Evolutionary conservation across 2,113 vertebrate genomes (phyloP).

Genomic region (Progne subis): DNA sequence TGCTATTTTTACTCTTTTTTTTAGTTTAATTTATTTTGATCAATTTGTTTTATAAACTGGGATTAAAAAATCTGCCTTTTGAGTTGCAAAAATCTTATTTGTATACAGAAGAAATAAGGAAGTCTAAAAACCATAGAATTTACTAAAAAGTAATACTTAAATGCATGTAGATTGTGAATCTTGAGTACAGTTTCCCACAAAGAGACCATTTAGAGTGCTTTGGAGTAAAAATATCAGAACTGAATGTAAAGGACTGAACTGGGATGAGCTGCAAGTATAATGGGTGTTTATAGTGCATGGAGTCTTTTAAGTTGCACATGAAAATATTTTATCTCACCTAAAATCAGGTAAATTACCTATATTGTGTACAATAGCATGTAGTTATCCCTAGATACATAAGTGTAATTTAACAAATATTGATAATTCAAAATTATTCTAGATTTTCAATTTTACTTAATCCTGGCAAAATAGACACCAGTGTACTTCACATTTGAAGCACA

Average conservation of each 20-base stretch:
- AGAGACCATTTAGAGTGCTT: not conserved
- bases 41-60: not conserved
- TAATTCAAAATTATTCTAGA: not conserved
- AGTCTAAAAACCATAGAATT: not conserved
- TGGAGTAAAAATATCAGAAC: not conserved
- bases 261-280: not conserved
- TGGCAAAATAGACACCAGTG: not conserved
- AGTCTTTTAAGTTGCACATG: not conserved
- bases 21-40: not conserved
- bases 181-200: not conserved
- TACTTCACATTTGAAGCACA: not conserved
- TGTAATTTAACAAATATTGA: not conserved
- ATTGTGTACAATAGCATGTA: not conserved
- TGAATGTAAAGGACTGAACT: not conserved
- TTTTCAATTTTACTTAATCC: not conserved
- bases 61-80: not conserved
- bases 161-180: not conserved
- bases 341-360: not conserved
- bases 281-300: not conserved
- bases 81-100: not conserved
- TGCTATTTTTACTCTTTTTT: not conserved
- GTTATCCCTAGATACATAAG: not conserved
- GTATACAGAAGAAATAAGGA: not conserved
- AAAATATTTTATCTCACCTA: not conserved
- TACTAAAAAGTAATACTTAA: not conserved